phyloP scores from a whole-genome alignment of 2,113 vertebrate genomes.

The Chloropsis cyanopogon region DNA sequence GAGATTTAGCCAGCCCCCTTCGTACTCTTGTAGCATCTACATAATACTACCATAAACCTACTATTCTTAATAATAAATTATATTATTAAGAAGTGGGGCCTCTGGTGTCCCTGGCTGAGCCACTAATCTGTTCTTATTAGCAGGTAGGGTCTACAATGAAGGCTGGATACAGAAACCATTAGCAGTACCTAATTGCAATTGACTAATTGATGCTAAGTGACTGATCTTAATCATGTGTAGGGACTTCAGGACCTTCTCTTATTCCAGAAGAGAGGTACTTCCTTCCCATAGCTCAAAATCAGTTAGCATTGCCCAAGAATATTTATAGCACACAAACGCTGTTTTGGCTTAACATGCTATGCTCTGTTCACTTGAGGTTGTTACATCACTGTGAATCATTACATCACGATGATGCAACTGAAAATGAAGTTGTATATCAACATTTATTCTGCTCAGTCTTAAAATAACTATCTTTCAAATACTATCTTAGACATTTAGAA shows the following conservation, averaged over 20 bases:
- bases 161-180: constrained; percentile 24
- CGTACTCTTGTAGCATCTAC: not conserved
- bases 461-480: not conserved
- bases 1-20: not conserved
- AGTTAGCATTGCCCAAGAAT: not conserved
- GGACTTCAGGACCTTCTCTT: not conserved
- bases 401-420: not conserved
- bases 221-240: constrained; percentile 19
- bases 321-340: not conserved
- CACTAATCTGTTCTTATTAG: constrained; percentile 30
- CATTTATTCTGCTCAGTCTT: not conserved
- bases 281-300: not conserved
- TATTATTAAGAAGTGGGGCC: not conserved
- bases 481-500: not conserved
- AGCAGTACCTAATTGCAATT: constrained; percentile 49
- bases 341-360: not conserved
- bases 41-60: not conserved
- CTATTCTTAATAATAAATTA: not conserved
- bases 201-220: constrained; percentile 41
- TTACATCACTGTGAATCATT: not conserved
- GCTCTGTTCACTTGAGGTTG: not conserved
- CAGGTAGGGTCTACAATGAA: not conserved
- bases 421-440: not conserved
- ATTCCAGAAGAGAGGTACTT: not conserved
- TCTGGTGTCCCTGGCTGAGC: not conserved